Conservation (phyloP, 2,113 vertebrate genomes). For the Phocoena phocoena region DNA sequence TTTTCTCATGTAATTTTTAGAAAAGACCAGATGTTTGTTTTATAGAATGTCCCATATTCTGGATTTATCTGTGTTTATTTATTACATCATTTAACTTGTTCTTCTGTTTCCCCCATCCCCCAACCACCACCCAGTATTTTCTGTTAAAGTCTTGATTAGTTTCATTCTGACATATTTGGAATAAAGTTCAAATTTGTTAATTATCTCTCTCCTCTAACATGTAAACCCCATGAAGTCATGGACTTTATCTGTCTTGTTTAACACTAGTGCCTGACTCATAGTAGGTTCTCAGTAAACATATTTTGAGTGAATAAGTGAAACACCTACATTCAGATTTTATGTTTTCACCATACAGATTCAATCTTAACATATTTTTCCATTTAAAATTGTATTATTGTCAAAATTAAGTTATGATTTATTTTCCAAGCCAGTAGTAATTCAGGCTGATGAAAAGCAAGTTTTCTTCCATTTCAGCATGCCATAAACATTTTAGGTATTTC, state of each 20-base stretch:
- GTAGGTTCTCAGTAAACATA: neutral
- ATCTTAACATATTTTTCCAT: neutral
- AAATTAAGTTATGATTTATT: neutral
- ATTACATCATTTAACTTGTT: neutral
- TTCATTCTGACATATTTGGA: neutral
- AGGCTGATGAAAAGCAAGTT: neutral
- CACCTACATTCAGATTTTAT: neutral
- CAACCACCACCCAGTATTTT: neutral
- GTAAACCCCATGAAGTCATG: neutral
- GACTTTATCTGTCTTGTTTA: neutral
- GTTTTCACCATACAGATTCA: neutral
- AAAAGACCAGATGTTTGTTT: neutral
- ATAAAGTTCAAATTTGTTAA: neutral
- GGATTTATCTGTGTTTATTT: neutral
- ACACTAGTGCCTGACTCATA: neutral
- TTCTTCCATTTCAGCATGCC: neutral
- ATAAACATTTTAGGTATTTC: neutral
- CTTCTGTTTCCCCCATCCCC: neutral
- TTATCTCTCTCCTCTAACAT: neutral
- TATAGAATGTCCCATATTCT: neutral
- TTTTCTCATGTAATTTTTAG: neutral
- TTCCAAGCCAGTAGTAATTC: neutral
- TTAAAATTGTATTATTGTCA: neutral
- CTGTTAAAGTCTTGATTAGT: neutral
- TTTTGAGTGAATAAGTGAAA: neutral